Conservation (phyloP, 2,797 vertebrate species). For the Sebastes matsubarae region DNA sequence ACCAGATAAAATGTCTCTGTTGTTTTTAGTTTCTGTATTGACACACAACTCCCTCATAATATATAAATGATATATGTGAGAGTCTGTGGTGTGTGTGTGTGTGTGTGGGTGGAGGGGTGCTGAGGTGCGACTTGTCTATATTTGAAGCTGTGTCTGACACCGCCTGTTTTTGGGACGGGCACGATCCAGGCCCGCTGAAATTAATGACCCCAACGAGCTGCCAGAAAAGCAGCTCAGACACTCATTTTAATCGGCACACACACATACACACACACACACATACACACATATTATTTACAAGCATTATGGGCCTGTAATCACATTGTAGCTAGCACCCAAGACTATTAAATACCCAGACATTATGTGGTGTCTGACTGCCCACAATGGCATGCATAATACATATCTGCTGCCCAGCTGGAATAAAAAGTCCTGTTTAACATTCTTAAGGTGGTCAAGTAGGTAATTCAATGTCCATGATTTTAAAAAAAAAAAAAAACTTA, state of each 20-base stretch:
- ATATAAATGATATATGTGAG: constrained; percentile 18
- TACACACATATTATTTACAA: constrained; percentile 47
- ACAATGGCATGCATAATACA: constrained; percentile 11
- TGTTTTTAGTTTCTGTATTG: constrained; percentile 32
- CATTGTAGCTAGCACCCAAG: constrained; percentile 46
- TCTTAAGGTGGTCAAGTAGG: not conserved
- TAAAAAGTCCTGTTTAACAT: not conserved
- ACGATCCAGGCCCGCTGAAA: constrained; percentile 29
- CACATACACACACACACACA: constrained; percentile 7
- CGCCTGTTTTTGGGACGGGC: constrained; percentile 63
- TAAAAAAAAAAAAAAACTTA: not conserved
- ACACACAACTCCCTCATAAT: not conserved
- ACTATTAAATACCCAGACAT: constrained; percentile 53
- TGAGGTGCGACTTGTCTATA: constrained; percentile 62
- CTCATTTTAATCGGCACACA: constrained; percentile 57
- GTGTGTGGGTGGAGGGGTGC: not conserved
- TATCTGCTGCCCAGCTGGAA: constrained; percentile 12
- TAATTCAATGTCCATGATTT: not conserved
- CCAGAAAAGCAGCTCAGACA: constrained; percentile 53
- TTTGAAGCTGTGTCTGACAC: constrained; percentile 60
- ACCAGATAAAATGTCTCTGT: constrained; percentile 6
- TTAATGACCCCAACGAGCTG: constrained; percentile 63
- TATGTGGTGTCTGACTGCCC: constrained; percentile 32
- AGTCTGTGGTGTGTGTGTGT: not conserved
- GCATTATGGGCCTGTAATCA: constrained; percentile 57